These are phyloP conservation scores for Brachirus orientalis DNA, from an alignment of 2,113 vertebrate species.

Conservation along the genomic window DNA sequence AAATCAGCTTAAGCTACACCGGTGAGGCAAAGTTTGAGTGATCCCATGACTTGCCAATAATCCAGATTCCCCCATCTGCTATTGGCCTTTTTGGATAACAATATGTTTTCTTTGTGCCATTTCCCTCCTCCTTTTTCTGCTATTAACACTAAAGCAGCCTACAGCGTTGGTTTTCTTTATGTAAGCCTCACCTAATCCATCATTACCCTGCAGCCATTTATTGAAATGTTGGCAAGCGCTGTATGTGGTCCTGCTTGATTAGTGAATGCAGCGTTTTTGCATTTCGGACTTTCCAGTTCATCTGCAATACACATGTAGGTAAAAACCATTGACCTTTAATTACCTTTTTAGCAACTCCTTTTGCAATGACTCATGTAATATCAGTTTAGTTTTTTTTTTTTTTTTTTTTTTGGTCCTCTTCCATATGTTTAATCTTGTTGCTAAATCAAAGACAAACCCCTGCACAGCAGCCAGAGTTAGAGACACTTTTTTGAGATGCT, in stretches of 20 bases:
- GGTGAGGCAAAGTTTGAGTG: slow-evolving; percentile 54
- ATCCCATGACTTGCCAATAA: slow-evolving; percentile 80
- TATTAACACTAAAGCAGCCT: slow-evolving; percentile 51
- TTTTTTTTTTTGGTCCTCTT: slow-evolving; percentile 7
- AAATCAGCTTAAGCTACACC: slow-evolving; percentile 76
- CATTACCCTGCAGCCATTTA: slow-evolving; percentile 66
- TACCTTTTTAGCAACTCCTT: no score
- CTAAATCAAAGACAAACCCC: slow-evolving; percentile 29
- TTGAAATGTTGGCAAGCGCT: slow-evolving; percentile 56
- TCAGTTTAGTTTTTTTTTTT: neutral
- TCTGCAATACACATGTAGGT: slow-evolving; percentile 14
- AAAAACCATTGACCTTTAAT: slow-evolving; percentile 20
- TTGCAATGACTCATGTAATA: slow-evolving; percentile 40
- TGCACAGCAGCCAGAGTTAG: slow-evolving; percentile 30
- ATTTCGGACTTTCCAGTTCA: slow-evolving; percentile 8
- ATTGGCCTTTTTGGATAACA: slow-evolving; percentile 64
- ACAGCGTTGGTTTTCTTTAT: slow-evolving; percentile 48
- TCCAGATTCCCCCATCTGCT: slow-evolving; percentile 54
- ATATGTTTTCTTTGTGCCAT: slow-evolving; percentile 64
- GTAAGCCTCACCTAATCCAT: slow-evolving; percentile 67
- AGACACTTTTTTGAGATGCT: slow-evolving; percentile 51
- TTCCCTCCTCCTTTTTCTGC: slow-evolving; percentile 36
- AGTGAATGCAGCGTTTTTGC: slow-evolving; percentile 27
- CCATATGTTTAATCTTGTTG: slow-evolving; percentile 29
- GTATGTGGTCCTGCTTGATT: slow-evolving; percentile 54